Conservation (phyloP, 2,888 invertebrate genomes). For the Endomychus coccineus region DNA sequence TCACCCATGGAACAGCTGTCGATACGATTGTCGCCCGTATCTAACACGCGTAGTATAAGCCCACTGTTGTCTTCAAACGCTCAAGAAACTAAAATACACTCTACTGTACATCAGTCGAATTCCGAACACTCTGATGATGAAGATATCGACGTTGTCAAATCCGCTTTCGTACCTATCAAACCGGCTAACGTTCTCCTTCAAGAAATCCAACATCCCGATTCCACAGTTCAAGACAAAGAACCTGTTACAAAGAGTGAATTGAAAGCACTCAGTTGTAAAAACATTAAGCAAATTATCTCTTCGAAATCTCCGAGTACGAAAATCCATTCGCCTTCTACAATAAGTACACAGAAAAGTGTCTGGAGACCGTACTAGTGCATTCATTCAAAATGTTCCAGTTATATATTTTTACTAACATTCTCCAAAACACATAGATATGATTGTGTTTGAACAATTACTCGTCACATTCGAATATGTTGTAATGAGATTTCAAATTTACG, state of each 20-base stretch:
- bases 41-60: conserved; percentile 51
- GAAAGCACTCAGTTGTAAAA: conserved; percentile 54
- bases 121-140: conserved; percentile 57
- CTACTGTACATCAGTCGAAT: conserved; percentile 54
- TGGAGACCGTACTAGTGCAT: conserved; percentile 63
- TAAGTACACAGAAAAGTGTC: conserved; percentile 58
- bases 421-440: too few relatives aligned
- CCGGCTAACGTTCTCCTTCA: conserved; percentile 53
- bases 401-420: too few relatives aligned
- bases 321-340: conserved; percentile 40
- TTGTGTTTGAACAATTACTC: too few relatives aligned
- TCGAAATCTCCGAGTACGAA: conserved; percentile 48
- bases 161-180: conserved; percentile 63
- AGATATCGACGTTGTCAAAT: conserved; percentile 67
- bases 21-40: conserved; percentile 48
- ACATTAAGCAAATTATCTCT: conserved; percentile 43
- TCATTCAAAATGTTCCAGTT: too few relatives aligned
- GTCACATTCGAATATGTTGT: too few relatives aligned
- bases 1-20: conserved; percentile 38
- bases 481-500: too few relatives aligned
- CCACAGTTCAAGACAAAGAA: conserved; percentile 50
- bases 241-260: conserved; percentile 47
- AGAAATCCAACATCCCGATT: conserved; percentile 51
- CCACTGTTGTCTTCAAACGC: conserved; percentile 40
- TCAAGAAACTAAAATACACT: conserved; percentile 54